Base-by-base conservation (phyloP, 2,888 invertebrate species). In the Anarsia innoxiella region DNA sequence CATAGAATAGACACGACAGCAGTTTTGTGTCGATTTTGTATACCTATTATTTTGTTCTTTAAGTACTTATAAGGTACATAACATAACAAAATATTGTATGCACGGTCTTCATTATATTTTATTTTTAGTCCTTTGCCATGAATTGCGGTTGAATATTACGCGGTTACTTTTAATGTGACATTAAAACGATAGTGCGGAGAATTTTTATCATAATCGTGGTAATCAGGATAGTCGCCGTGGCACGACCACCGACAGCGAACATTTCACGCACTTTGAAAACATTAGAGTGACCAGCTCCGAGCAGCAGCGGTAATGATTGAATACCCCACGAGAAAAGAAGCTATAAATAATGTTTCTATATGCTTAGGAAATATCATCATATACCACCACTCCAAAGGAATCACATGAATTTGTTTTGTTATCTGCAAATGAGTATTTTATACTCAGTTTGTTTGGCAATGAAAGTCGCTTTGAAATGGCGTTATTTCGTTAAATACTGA, bases 161-260 rank as follows among this genome's bases (percentile, higher is more conserved):
- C 44, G 55, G 62, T 62, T 73, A 69, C 70, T 69, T 74, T 70
- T 64, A 61, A 66, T 53, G 49, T 50, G 50, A 51, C 50, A 66
- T 66, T 64, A 67, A 67, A 66, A 63, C 55, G 60, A 69, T 66
- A 66, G 61, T 51, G 46, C 51, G 48, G 46, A 41, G 50, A 53
- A 59, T 67, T 71, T 69, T 72, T 71, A 71, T 69, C 59, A 60
- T 72, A 70, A 73, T 73, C 61, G 65, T 41, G 45, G 64, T 59
- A 68, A 69, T 67, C 61, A 64, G 56, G 58, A 56, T 50, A 47
- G 47, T 44, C 37, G 45, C 35, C 36, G 26, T 28, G 49, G 44
- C 49, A 40, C 52, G 66, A 66, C 74, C 74, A 69, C 69, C 69
- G 51, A 49, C 44, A 45, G 42, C 27, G 29, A 13, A 1, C 45